Evolutionary conservation across 2,797 vertebrate species (phyloP).

Genomic region (Sebastes itinus): DNA sequence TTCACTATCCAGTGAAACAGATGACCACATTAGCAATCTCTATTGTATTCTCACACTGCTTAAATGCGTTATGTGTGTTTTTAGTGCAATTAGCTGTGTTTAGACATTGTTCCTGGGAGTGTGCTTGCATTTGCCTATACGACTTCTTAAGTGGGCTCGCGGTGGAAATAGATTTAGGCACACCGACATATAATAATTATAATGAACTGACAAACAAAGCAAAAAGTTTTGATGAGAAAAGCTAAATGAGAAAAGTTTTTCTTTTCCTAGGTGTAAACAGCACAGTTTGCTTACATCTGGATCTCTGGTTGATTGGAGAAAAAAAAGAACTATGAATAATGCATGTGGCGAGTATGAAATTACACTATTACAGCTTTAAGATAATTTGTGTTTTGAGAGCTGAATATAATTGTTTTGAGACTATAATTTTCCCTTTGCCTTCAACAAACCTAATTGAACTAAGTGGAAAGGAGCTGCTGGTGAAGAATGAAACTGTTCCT

Average conservation of each 20-base stretch:
- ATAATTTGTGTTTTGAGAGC: constrained; percentile 54
- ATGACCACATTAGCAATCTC: constrained; percentile 76
- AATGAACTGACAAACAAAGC: constrained; percentile 44
- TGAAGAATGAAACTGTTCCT: constrained; percentile 33
- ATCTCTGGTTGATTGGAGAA: constrained; percentile 35
- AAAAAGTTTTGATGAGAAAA: constrained; percentile 45
- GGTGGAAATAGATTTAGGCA: constrained; percentile 45
- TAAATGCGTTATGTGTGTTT: constrained; percentile 57
- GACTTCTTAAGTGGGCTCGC: constrained; percentile 45
- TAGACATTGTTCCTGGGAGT: constrained; percentile 63
- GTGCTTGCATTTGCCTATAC: constrained; percentile 53
- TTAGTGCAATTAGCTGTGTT: constrained; percentile 60
- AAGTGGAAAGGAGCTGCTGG: constrained; percentile 36
- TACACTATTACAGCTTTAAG: constrained; percentile 60
- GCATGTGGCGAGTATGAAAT: constrained; percentile 40
- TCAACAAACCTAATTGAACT: constrained; percentile 51
- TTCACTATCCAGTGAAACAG: constrained; percentile 77
- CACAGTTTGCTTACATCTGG: constrained; percentile 31
- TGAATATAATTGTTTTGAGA: constrained; percentile 56
- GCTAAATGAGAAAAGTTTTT: neutral
- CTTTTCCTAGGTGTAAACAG: constrained; percentile 6
- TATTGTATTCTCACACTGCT: constrained; percentile 52
- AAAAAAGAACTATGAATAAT: constrained; percentile 48
- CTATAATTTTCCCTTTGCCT: constrained; percentile 47
- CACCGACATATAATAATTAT: constrained; percentile 55